Base-by-base conservation (phyloP, 2,113 vertebrate species). In the Urocolius indicus region DNA sequence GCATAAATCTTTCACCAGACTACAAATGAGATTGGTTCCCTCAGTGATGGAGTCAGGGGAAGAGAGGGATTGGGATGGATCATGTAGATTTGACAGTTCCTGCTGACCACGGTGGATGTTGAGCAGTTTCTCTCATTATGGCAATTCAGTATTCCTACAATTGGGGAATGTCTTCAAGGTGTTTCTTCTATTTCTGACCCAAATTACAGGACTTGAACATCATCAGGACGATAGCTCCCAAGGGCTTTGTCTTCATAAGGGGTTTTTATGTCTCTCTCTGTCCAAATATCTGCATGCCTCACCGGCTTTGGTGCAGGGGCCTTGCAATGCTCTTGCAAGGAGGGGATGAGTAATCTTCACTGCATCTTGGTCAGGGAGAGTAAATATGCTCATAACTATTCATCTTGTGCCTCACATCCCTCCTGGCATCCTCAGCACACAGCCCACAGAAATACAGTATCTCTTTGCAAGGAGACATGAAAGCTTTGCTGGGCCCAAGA, bases 1-100 rank as follows among this genome's bases (percentile, higher is more conserved):
- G 24, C 65, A 62, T 95, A 93, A 96, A 96, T 96, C 95, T 96
- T 92, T 93, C 94, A 92, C 36, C 95, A 90, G 69, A 62, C 58
- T 79, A 93, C 76, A 96, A 94, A 93, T 87, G 45, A 96, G 66
- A 84, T 68, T 17, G 5, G 21, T 75, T 91, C 76, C 58, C 57
- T 68, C 26, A 58, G 26, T 51, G 62, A 34, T 4, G 7, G 52
- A 36, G 41, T 30, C 0, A 2, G 67, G 32, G 21, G 46, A 87
- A 51, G 55, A 77, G 80, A 67, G 13, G 38, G 68, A 86, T 68
- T 1, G 45, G 71, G 58, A 41, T 51, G 76, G 67, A 86, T 68
- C 59, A 67, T 88, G 63, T 17, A 46, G 67, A 82, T 91, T 51
- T 94, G 71, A 79, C 3, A 30, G 54, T 51, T 94, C 62, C 9